Base-by-base conservation (phyloP, 2,113 vertebrate genomes). In the Caloenas nicobarica region DNA sequence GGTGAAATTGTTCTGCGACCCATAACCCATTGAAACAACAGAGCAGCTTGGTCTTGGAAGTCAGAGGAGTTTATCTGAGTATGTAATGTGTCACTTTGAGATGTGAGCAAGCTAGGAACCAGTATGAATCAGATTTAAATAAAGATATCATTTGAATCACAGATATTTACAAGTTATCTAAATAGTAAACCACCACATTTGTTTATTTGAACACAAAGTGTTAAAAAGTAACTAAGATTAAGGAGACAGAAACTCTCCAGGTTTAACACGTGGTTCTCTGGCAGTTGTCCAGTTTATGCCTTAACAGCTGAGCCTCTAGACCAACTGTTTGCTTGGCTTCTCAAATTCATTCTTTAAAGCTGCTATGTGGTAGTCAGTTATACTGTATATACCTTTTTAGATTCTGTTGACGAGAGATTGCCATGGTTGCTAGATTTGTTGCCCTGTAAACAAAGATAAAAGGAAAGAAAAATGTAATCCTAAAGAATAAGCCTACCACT, bases 231-330 rank as follows among this genome's bases (percentile, higher is more conserved):
- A 38, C 22, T 53, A 48, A 87, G 19, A 36, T 65, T 40, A 69
- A 58, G 14, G 34, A 90, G 29, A 34, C 18, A 84, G 51, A 86
- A 80, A 31, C 12, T 71, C 31, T 65, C 11, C 33, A 78, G 18
- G 8, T 76, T 94, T 94, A 93, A 95, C 74, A 18, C 61, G 86
- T 88, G 7, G 36, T 90, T 95, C 29, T 10, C 73, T 87, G 91
- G 77, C 69, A 44, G 82, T 88, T 40, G 54, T 88, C 68, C 89
- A 92, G 46, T 68, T 81, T 50, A 44, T 81, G 72, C 46, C 77
- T 56, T 78, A 90, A 92, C 92, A 96, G 91, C 95, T 97, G 94
- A 96, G 61, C 38, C 53, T 91, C n/a, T 88, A 90, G 74, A 81
- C 72, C 91, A 96, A 28, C 88, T 96, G 86, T 89, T 81, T 82